A percentile compares a stretch with the other conserved stretches of the same genome.
Evolutionary conservation across 2,797 vertebrate genomes (phyloP).

Genomic region (Eulemur coronatus): DNA sequence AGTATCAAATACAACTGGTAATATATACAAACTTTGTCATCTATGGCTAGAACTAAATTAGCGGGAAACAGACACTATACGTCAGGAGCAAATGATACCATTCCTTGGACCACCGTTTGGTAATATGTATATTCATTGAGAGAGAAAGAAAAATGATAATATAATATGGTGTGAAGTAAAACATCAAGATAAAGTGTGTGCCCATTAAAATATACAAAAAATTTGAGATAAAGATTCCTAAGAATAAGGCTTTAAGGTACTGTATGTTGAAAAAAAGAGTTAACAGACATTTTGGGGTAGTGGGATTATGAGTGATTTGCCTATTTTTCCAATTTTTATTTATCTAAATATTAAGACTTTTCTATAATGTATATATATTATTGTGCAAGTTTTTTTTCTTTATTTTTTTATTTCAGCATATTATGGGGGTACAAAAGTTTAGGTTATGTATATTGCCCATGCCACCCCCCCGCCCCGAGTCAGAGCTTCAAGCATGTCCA

Average conservation of each 20-base stretch:
- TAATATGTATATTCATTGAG: background rate
- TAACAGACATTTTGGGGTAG: background rate
- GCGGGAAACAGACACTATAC: background rate
- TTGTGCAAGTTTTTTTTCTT: background rate
- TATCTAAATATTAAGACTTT: slow-evolving; percentile 12
- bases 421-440: no score
- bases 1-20: background rate
- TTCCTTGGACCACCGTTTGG: background rate
- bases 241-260: background rate
- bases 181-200: background rate
- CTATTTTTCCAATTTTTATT: background rate
- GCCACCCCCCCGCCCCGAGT: no score
- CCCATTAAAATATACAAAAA: background rate
- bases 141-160: slow-evolving; percentile 16
- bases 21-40: slow-evolving; percentile 20
- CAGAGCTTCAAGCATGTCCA: no score
- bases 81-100: background rate
- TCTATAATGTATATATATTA: background rate
- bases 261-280: background rate
- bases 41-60: background rate
- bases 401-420: no score
- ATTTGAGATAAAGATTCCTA: background rate
- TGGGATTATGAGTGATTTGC: background rate
- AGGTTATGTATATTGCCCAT: no score
- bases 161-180: background rate